phyloP scores from a whole-genome alignment of 2,888 invertebrate species.

The Trichopoda pennipes region DNA sequence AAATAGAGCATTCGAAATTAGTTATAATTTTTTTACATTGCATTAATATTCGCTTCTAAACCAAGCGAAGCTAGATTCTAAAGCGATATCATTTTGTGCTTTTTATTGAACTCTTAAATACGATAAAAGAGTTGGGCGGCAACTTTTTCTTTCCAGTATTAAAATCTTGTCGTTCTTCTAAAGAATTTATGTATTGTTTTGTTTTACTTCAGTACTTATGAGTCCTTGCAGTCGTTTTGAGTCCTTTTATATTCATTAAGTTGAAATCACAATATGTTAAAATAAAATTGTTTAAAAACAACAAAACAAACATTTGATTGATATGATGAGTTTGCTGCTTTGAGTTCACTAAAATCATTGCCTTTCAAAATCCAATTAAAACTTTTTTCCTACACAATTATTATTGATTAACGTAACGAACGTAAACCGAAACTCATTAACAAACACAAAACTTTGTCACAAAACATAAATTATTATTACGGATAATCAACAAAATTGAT shows the following conservation, averaged over 20 bases:
- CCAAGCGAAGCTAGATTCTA: too few species aligned
- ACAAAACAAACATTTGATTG: constrained; percentile 2
- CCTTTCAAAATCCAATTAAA: constrained; percentile 48
- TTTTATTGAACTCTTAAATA: too few species aligned
- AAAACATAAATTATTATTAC: constrained; percentile 39
- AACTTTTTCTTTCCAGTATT: too few species aligned
- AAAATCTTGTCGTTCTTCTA: too few species aligned
- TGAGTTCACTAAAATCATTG: neutral
- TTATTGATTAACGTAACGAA: constrained; percentile 41
- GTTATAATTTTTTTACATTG: too few species aligned
- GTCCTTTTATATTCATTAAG: neutral
- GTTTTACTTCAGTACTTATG: too few species aligned
- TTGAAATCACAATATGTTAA: neutral
- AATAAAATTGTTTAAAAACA: neutral
- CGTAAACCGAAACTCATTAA: constrained; percentile 34
- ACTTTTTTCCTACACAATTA: constrained; percentile 22
- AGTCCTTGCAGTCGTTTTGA: too few species aligned
- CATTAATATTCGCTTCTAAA: too few species aligned
- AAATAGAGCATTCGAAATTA: too few species aligned
- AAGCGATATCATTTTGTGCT: too few species aligned
- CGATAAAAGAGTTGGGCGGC: too few species aligned
- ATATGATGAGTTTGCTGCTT: constrained; percentile 10
- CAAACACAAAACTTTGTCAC: constrained; percentile 39
- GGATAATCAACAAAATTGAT: constrained; percentile 29
- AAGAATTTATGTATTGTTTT: too few species aligned